Evolutionary conservation across 2,888 invertebrate genomes (phyloP), one percentile per base, ranked within the genome.

Genomic region (Criorhina ranunculi): DNA sequence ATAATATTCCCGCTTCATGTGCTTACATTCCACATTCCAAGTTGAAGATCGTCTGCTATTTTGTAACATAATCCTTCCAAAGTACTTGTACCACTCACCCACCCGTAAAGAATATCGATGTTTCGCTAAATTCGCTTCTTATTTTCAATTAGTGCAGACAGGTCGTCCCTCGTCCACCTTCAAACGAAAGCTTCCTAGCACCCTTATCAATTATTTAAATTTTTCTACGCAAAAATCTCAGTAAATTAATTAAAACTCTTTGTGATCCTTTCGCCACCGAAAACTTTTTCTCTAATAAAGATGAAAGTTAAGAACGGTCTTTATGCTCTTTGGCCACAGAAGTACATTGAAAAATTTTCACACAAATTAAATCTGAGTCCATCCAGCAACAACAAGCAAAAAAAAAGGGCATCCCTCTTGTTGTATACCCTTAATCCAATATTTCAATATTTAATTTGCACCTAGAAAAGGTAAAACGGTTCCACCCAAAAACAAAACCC

Each of bases 361-460:
- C 76, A 17, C 49, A 66, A 76, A 76, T 67, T 76, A 76, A 59
- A 67, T 59, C 49, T 31, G 19, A 40, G 17, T 15, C 35, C 31
- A 12, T 35, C 8, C 5, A 11, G 17, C 8, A 7, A 24, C 12
- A 24, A 37, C 5, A 62, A 62, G 53, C 31, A 1, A 11, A 0
- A 9, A 49, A 57, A 24, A 49, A 9, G n/a, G 12, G 1, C n/a
- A 7, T 37, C 37, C 37, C n/a, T 19, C 57, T 40, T 59, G 42
- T 59, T 76, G 8, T 49, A 49, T 35, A 51, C 8, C 37, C 57
- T 37, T 64, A 66, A 77, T 81, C 69, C 49, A 64, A 76, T 81
- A 81, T 81, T 81, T 77, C 64, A 81, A 81, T 81, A 81, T 81
- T 81, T 81, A 81, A 70, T 77, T 81, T 81, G 35, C 42, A 75